Percentiles rank a stretch among this genome's conserved stretches.
phyloP scores from a whole-genome alignment of 37 sponge, comb jelly and placozoan genomes.

The Spongilla lacustris region DNA sequence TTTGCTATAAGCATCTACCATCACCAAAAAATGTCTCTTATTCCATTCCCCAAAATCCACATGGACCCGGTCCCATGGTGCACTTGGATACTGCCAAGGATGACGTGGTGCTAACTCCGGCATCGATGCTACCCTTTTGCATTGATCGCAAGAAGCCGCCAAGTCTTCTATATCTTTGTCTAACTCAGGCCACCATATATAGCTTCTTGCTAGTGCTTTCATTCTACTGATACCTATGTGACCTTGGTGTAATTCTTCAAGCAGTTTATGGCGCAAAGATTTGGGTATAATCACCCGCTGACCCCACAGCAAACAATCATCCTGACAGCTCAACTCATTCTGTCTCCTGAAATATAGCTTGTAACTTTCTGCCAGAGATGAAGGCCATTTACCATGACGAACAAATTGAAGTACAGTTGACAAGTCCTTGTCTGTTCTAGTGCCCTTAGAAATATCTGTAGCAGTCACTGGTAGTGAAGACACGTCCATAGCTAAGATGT shows the following conservation, averaged over 20 bases:
- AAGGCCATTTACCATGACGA: slow-evolving; percentile 47
- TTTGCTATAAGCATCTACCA: slow-evolving; percentile 26
- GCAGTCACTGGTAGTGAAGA: slow-evolving; percentile 19
- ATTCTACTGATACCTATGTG: slow-evolving; percentile 20
- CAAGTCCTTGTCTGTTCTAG: slow-evolving; percentile 17
- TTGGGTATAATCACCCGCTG: slow-evolving; percentile 1
- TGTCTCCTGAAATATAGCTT: not conserved
- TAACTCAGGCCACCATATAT: slow-evolving; percentile 30
- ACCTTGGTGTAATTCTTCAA: slow-evolving; percentile 11
- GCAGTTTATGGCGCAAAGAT: not conserved
- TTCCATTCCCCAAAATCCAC: slow-evolving; percentile 23
- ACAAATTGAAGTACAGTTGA: slow-evolving; percentile 45
- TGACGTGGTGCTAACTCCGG: slow-evolving; percentile 3
- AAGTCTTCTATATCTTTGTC: slow-evolving; percentile 22
- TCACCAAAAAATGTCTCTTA: not conserved
- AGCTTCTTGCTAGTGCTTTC: slow-evolving; percentile 27
- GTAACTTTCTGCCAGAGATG: not conserved
- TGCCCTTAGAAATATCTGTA: not conserved
- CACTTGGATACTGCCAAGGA: slow-evolving; percentile 21
- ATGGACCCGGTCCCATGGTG: slow-evolving; percentile 18
- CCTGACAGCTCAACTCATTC: slow-evolving; percentile 4
- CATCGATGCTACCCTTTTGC: not conserved
- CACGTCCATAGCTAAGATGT: not conserved
- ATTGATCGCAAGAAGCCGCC: not conserved
- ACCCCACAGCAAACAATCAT: slow-evolving; percentile 22